phyloP scores from a whole-genome alignment of 2,797 vertebrate genomes.

The Sebastes minor region DNA sequence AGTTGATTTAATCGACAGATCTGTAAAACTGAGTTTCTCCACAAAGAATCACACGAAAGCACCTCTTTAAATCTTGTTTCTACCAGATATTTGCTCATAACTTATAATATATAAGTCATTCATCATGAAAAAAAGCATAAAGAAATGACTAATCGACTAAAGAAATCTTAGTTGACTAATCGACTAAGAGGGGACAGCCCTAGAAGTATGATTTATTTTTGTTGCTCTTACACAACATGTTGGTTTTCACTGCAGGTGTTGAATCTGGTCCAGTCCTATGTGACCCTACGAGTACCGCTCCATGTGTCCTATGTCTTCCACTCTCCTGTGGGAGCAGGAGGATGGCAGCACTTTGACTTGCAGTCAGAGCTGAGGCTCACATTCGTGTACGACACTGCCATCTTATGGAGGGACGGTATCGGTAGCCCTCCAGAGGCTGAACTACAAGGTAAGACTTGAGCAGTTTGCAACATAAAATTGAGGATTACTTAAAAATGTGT shows the following conservation, averaged over 20 bases:
- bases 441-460: slow-evolving; percentile 85
- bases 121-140: no score
- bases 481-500: background rate
- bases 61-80: no score
- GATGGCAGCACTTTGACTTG: slow-evolving; percentile 97
- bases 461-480: background rate
- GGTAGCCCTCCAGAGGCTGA: slow-evolving; percentile 94
- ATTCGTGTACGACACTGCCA: slow-evolving; percentile 98
- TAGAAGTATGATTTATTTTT: background rate
- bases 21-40: no score
- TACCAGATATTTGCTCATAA: no score
- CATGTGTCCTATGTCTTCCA: slow-evolving; percentile 96
- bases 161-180: no score
- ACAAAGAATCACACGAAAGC: no score
- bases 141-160: no score
- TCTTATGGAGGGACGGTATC: slow-evolving; percentile 95
- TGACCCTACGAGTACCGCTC: slow-evolving; percentile 93
- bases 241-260: slow-evolving; percentile 83
- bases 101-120: no score
- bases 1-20: no score
- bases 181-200: no score
- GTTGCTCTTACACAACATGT: background rate
- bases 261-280: slow-evolving; percentile 96
- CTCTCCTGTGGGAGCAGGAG: slow-evolving; percentile 90
- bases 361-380: slow-evolving; percentile 94